Evolutionary conservation across 2,797 vertebrate genomes (phyloP), one percentile per base, ranked within the genome.

Genomic region (Trematomus bernacchii): DNA sequence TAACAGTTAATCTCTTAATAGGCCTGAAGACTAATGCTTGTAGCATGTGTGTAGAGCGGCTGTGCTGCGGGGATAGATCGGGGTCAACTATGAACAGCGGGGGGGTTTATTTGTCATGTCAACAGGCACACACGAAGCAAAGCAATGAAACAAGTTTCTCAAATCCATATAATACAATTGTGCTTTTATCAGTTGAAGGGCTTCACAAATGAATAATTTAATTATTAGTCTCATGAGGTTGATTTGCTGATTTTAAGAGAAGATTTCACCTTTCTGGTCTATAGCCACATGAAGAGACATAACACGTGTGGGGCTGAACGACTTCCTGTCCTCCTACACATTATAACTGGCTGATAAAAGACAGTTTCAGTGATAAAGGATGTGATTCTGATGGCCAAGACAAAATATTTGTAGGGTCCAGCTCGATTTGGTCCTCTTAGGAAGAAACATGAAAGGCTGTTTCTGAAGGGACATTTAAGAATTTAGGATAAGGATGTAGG

Each of bases 1-100:
- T 62, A 73, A 58, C 65, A 73, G 65, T 62, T 94, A 92, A 95
- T 94, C 94, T 88, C 79, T 84, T 94, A 93, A 93, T 91, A 90
- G 84, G 91, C 86, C 91, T 94, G 87, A 13, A 85, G 84, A 87
- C 85, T 93, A 93, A 93, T 89, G 73, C 90, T 87, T 81, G 30
- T 12, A 79, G 84, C 80, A 80, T 87, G 84, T 86, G 85, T 84
- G 83, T 70, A 47, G 73, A 79, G 75, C 54, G 15, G 73, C 74
- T 85, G 80, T 85, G 73, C 59, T 65, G 50, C 43, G 69, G 66
- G 70, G 80, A 87, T 82, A 84, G 85, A 92, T 86, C 91, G 83
- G 88, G 90, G 88, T 90, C 90, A 90, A 60, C 79, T 68, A 23
- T 44, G 74, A 71, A 85, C 88, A 79, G 82, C 63, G 66, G 77